Base-by-base conservation (phyloP, 2,113 vertebrate genomes). In the Antidorcas marsupialis region DNA sequence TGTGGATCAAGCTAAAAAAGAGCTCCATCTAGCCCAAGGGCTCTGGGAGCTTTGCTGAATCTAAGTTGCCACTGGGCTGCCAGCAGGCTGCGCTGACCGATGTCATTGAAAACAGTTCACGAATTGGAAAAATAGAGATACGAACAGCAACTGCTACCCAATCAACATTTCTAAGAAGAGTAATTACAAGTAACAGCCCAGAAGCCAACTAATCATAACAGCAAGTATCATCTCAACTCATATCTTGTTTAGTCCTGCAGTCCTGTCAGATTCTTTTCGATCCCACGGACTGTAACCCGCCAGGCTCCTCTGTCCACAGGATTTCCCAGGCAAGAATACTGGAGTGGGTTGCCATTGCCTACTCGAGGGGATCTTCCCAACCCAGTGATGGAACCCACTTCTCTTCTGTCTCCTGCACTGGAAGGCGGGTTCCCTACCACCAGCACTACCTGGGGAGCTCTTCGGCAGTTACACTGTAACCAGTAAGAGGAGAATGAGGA, bases 221-320 rank as follows among this genome's bases (percentile, higher is more conserved):
- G 86, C 52, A 30, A 7, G 16, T 10, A n/a, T 36, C 96, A 76
- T 21, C 33, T 12, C 30, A 52, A 7, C 11, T 25, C 21, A 0
- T 6, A 5, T 9, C 36, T 14, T 43, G 71, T 13, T 7, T 14
- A 25, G 36, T 25, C 71, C 71, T 2, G 2, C 0, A 0, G 11
- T 43, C 6, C 21, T 6, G 36, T 39, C 17, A 7, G n/a, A 74
- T 5, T 39, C 67, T 39, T 33, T n/a, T 1, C 6, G 36, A 74
- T 1, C 71, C 36, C 28, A 43, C 0, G 2, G 71, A 74, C 21
- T 25, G 1, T 43, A 43, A 2, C 5, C 36, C 1, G 11, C 36
- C 71, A 74, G 36, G 36, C 36, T 74, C 36, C 21, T 36, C 36
- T 12, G 5, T 3, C 36, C 71, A 25, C 3, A 36, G 67, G 36